Evolutionary conservation across 2,113 vertebrate species (phyloP).

Genomic region (Rhadina sibilatrix): DNA sequence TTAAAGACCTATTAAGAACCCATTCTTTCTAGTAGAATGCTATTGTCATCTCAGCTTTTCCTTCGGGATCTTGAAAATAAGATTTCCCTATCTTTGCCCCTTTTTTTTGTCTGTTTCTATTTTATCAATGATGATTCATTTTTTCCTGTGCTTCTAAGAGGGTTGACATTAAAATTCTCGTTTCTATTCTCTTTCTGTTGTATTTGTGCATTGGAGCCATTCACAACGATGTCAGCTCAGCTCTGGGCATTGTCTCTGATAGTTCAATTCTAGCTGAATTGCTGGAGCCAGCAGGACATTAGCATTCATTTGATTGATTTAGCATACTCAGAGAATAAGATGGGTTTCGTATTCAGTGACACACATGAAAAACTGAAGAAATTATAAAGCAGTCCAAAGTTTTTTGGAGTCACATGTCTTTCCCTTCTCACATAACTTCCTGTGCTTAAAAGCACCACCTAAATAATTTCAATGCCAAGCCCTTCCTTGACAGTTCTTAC

Average conservation of each 20-base stretch:
- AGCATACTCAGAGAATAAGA: constrained; percentile 45
- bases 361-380: constrained; percentile 60
- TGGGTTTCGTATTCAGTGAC: constrained; percentile 36
- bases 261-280: constrained; percentile 48
- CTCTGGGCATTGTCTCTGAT: constrained; percentile 12
- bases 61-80: neutral
- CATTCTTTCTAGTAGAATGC: constrained; percentile 13
- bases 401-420: constrained; percentile 10
- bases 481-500: constrained; percentile 84
- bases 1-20: constrained; percentile 17
- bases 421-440: constrained; percentile 81
- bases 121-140: neutral
- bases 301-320: constrained; percentile 66
- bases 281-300: constrained; percentile 59
- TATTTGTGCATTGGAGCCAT: neutral
- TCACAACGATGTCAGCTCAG: constrained; percentile 10
- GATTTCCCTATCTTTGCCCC: neutral
- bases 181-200: neutral
- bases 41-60: neutral
- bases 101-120: neutral
- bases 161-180: constrained; percentile 1
- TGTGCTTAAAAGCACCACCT: constrained; percentile 84
- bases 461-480: constrained; percentile 86
- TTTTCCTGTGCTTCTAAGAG: neutral
- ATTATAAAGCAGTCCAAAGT: constrained; percentile 38